Conservation (phyloP, 1,140 invertebrate genomes). For the Ptiloglossa arizonensis region DNA sequence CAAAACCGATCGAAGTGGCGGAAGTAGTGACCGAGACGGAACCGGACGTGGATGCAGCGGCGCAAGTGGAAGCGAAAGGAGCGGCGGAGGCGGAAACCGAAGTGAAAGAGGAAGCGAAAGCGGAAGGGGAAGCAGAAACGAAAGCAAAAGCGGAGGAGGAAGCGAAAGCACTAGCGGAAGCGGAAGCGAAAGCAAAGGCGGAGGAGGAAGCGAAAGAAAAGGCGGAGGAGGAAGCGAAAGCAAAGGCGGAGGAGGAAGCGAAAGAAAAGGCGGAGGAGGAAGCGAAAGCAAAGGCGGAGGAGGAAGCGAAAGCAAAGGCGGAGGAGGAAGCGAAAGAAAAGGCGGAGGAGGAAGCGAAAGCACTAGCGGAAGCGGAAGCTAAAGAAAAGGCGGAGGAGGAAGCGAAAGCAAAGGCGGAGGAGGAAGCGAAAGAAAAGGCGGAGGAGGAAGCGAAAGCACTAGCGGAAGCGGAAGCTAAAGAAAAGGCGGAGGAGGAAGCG, state of each 20-base stretch:
- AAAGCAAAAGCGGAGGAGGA: background rate
- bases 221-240: background rate
- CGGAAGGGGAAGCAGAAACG: background rate
- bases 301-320: background rate
- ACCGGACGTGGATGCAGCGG: background rate
- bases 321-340: constrained; percentile 16
- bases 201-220: no score
- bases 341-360: constrained; percentile 5
- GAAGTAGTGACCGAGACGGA: background rate
- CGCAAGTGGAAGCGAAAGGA: background rate
- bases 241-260: no score
- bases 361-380: background rate
- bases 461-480: constrained; percentile 16
- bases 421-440: no score
- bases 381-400: background rate
- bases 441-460: background rate
- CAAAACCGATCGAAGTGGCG: background rate
- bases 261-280: no score
- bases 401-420: background rate
- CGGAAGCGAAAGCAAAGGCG: no score
- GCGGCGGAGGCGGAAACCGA: constrained; percentile 16
- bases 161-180: background rate
- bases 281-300: constrained; percentile 6
- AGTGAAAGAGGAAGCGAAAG: constrained; percentile 6
- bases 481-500: constrained; percentile 1